Evolutionary conservation across 2,113 vertebrate species (phyloP).

Genomic region (Neolamprologus falcicula): DNA sequence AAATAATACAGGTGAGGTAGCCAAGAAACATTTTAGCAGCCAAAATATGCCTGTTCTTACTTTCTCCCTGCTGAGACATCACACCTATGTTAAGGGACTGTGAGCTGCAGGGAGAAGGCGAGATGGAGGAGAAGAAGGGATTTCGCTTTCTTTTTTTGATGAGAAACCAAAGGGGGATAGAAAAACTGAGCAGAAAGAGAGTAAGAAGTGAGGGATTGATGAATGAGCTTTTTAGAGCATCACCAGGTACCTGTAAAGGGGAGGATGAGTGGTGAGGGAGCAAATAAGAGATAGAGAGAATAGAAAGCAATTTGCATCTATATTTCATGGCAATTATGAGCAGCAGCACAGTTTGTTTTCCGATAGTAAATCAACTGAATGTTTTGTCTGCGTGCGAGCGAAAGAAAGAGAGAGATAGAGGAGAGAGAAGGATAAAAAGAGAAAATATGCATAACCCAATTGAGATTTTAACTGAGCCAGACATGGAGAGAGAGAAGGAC

Average conservation of each 20-base stretch:
- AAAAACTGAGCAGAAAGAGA: background rate
- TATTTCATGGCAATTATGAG: constrained; percentile 58
- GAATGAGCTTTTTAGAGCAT: constrained; percentile 18
- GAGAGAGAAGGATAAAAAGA: constrained; percentile 41
- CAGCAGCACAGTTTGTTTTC: constrained; percentile 44
- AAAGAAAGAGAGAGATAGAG: background rate
- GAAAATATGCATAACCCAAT: constrained; percentile 39
- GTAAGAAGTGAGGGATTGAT: constrained; percentile 4
- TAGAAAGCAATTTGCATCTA: constrained; percentile 47
- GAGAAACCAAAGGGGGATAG: background rate
- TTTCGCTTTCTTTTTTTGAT: background rate
- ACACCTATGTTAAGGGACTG: background rate
- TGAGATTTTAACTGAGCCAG: constrained; percentile 51
- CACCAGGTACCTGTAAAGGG: constrained; percentile 8
- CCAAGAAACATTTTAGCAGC: background rate
- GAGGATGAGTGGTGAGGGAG: background rate
- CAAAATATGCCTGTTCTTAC: background rate
- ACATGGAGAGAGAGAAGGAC: constrained; percentile 12
- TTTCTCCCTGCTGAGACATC: constrained; percentile 7
- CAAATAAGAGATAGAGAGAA: constrained; percentile 1
- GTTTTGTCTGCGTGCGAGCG: background rate
- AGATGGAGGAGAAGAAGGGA: background rate
- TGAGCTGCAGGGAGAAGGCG: background rate
- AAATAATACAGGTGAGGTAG: background rate
- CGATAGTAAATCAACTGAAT: constrained; percentile 32